A percentile compares a stretch with the other conserved stretches of the same genome.
Evolutionary conservation across 2,888 invertebrate species (phyloP).

Genomic region (Latrodectus hesperus): DNA sequence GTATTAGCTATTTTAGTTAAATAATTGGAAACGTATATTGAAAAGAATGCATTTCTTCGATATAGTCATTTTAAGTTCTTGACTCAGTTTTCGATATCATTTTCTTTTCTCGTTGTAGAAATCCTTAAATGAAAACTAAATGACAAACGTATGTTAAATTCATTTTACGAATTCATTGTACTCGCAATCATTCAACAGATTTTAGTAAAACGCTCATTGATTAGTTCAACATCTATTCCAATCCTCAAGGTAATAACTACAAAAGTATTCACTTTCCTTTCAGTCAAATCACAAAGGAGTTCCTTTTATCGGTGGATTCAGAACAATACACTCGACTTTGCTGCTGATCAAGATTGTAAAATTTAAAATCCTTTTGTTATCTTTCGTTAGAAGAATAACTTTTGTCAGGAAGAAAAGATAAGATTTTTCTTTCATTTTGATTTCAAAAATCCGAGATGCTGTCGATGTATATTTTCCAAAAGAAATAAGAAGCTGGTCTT

Average conservation of each 20-base stretch:
- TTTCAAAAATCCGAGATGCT: slow-evolving; percentile 5
- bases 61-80: too few species aligned
- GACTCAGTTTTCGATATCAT: too few species aligned
- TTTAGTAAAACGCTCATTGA: slow-evolving; percentile 15
- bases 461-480: not conserved
- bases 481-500: slow-evolving; percentile 11
- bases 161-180: slow-evolving; percentile 11
- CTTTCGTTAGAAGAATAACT: slow-evolving; percentile 41
- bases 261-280: slow-evolving; percentile 46
- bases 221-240: slow-evolving; percentile 9
- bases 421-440: slow-evolving; percentile 38
- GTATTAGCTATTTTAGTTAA: too few species aligned
- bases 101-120: too few species aligned
- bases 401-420: slow-evolving; percentile 37
- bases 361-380: slow-evolving; percentile 46
- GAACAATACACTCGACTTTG: slow-evolving; percentile 29
- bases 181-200: slow-evolving; percentile 1
- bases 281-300: slow-evolving; percentile 28
- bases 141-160: slow-evolving; percentile 18
- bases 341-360: slow-evolving; percentile 51
- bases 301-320: slow-evolving; percentile 27
- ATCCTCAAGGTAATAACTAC: slow-evolving; percentile 21
- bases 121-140: not conserved
- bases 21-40: too few species aligned
- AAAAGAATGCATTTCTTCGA: too few species aligned